Base-by-base conservation (phyloP, 2,797 vertebrate species). In the Sciurus vulgaris region DNA sequence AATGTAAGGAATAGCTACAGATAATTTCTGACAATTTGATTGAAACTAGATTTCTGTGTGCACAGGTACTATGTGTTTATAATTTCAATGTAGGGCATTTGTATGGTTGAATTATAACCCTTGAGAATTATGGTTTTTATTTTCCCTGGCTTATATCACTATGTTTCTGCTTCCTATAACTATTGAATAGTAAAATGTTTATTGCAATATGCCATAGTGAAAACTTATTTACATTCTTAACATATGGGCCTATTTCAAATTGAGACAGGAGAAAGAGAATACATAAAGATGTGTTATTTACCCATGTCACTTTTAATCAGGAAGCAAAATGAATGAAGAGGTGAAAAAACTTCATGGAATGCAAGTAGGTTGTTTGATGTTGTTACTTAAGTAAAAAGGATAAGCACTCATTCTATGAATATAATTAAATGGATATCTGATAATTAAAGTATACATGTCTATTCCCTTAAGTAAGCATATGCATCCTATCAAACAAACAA, bases 371-470 rank as follows among this genome's bases (percentile, higher is more conserved):
- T 41, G 33, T 76, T 63, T 67, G 30, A 20, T 85, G 30, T n/a
- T 47, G 93, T 87, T 85, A 54, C 49, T 76, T 97, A 94, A 94
- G 56, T 70, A 97, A 91, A 96, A 85, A 76, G 79, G 56, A 86
- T 95, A 30, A 86, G 44, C 17, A 14, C 22, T 0, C 2, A 18
- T 90, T 96, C 95, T 72, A 67, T 73, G 24, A 84, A 33, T 0
- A 4, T 84, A 96, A 88, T 84, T 97, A 93, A 89, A 96, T 56
- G 54, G 54, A 72, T 97, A 78, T 41, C 5, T 72, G 67, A 17
- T 96, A 97, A 98, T 98, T 98, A 97, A 97, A 97, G 76, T 67
- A 2, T 35, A 24, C n/a, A 95, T 24, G 20, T 94, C 94, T 96
- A 14, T n/a, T 73, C 59, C 92, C 91, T 54, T 30, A 78, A 96